Base-by-base conservation (phyloP, 92 coral and sea anemone genomes). In the Meandrina meandrites region DNA sequence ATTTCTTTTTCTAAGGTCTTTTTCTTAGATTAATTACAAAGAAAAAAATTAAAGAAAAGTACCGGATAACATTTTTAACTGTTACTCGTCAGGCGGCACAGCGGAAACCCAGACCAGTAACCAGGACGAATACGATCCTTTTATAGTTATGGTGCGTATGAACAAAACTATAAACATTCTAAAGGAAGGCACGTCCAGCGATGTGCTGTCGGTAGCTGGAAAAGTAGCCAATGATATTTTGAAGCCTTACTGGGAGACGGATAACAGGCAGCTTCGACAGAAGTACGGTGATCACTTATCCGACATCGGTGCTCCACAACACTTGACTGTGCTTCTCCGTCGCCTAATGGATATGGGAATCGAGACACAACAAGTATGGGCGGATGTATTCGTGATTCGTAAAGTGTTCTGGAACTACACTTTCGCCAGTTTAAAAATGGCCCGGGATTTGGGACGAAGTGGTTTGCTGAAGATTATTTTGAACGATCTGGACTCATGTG, bases 271-370 rank as follows among this genome's bases (percentile, higher is more conserved):
- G 17, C 84, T 94, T 32, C 88, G 92, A 24, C 93, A 90, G 75
- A 94, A 90, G 32, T 90, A 87, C 70, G 97, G 97, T 1, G 97
- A 94, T 87, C 97, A 94, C 67, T 89, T 94, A 36, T 86, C 86
- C 5, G 97, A 94, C 19, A 84, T 94, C 32, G 90, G 90, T 56
- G 97, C 92, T 32, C 93, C 89, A n/a, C 28, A 50, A 17, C 87
- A 87, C 32, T 84, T 94, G 10, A 88, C 88, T 36, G 85, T 62
- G 48, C 84, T 92, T 18, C 92, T 92, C 19, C 83, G 76, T 28
- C 87, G 93, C 34, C 89, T 91, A 28, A 90, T 88, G 64, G 91
- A 93, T 34, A 67, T 68, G 15, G 96, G 94, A 10, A 78, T 91
- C 30, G 94, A 86, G 79, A 93, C 90, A 4, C 24, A 37, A 53